Evolutionary conservation across 1,140 invertebrate species (phyloP).

Genomic region (honey bee (Apis mellifera)): DNA sequence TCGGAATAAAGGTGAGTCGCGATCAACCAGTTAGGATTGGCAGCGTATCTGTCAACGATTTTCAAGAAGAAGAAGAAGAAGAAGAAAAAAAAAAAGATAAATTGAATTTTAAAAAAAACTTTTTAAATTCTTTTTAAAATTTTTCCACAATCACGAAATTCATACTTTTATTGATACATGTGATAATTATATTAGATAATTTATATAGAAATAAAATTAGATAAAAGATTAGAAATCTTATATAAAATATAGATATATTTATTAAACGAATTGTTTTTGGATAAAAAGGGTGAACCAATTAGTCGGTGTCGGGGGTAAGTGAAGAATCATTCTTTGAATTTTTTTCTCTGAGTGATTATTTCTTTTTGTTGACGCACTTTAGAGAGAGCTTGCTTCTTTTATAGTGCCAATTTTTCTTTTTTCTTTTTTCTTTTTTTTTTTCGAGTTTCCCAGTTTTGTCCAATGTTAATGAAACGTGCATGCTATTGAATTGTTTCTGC

Average conservation of each 20-base stretch:
- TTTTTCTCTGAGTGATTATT: conserved; percentile 6
- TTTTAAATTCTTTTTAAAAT: neutral
- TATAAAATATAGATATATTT: too few species aligned
- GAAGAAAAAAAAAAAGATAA: neutral
- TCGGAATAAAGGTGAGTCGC: conserved; percentile 79
- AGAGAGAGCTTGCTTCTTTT: neutral
- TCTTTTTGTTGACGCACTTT: neutral
- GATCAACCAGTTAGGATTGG: conserved; percentile 34
- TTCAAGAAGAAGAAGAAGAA: neutral
- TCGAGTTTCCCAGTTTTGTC: neutral
- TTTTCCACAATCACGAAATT: neutral
- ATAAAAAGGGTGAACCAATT: neutral
- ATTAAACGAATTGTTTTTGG: too few species aligned
- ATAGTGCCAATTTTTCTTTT: neutral
- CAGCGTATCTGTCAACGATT: neutral
- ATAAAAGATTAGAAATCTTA: too few species aligned
- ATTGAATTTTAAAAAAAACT: neutral
- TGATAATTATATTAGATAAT: too few species aligned
- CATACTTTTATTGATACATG: too few species aligned
- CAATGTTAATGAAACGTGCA: neutral
- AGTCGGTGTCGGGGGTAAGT: conserved; percentile 38
- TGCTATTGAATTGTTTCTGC: neutral
- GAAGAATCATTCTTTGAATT: conserved; percentile 21
- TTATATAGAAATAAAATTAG: too few species aligned
- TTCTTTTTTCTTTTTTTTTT: neutral